Evolutionary conservation across 92 coral and sea anemone species (phyloP).

Genomic region (Phenganax stokvisi): DNA sequence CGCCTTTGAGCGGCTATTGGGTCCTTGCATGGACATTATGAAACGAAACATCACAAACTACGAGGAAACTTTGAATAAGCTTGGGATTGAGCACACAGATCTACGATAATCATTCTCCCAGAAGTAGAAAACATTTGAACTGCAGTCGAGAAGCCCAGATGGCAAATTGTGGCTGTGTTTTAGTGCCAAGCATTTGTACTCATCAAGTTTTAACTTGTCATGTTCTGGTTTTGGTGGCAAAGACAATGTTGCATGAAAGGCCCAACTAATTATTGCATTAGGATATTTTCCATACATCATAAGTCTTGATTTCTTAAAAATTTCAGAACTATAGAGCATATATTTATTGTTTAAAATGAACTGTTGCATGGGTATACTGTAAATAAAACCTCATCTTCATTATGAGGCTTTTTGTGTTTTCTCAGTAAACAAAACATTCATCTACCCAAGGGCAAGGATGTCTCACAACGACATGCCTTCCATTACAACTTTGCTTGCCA

Average conservation of each 20-base stretch:
- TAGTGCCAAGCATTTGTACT: not conserved
- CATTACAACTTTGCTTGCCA: too few relatives aligned
- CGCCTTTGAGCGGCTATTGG: slow-evolving; percentile 92
- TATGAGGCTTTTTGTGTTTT: not conserved
- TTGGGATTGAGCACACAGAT: slow-evolving; percentile 76
- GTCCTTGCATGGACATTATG: slow-evolving; percentile 99
- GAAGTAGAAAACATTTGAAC: not conserved
- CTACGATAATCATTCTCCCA: slow-evolving; percentile 49
- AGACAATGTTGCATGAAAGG: not conserved
- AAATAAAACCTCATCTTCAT: not conserved
- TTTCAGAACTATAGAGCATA: slow-evolving; percentile 19
- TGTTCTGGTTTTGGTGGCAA: not conserved
- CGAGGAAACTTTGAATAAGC: slow-evolving; percentile 73
- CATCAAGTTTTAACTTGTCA: slow-evolving; percentile 13
- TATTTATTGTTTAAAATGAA: slow-evolving; percentile 35
- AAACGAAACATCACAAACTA: slow-evolving; percentile 83
- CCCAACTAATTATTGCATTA: not conserved
- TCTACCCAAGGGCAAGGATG: too few relatives aligned
- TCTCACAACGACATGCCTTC: too few relatives aligned
- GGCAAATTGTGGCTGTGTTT: slow-evolving; percentile 21
- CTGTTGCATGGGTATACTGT: slow-evolving; percentile 15
- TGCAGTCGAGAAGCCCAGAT: not conserved
- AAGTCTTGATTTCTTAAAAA: not conserved
- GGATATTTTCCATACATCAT: not conserved
- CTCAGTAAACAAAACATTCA: not conserved